Conservation (phyloP, 2,888 invertebrate genomes). For the Andricus quercusramuli region DNA sequence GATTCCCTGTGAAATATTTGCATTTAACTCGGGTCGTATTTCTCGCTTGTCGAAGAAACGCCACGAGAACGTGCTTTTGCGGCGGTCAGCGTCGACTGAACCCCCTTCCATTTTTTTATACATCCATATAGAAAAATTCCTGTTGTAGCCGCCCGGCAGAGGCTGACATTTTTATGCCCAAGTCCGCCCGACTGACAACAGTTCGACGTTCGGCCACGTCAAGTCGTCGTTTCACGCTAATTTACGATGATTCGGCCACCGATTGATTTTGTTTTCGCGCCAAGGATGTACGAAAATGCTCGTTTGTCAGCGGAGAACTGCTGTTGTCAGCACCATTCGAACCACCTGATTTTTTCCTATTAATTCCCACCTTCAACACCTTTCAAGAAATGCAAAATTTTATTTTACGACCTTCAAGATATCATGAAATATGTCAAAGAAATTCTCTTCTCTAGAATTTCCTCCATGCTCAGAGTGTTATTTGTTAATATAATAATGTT, state of each 20-base stretch:
- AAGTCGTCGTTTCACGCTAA: conserved; percentile 66
- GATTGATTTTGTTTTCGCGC: conserved; percentile 70
- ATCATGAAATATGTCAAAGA: no score
- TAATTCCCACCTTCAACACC: neutral
- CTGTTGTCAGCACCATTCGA: conserved; percentile 26
- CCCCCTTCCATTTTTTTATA: conserved; percentile 44
- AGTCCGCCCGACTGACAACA: conserved; percentile 58
- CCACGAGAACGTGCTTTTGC: conserved; percentile 42
- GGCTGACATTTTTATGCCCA: conserved; percentile 69
- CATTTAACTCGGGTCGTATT: conserved; percentile 38
- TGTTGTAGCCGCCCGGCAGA: conserved; percentile 19
- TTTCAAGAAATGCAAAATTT: neutral
- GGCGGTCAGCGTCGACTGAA: conserved; percentile 33
- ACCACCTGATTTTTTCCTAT: conserved; percentile 37
- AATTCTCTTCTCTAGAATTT: no score
- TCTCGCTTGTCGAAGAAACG: conserved; percentile 41
- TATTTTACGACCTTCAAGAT: neutral
- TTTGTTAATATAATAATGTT: no score
- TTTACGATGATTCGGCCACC: conserved; percentile 73
- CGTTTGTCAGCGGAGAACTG: conserved; percentile 39
- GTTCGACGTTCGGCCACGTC: conserved; percentile 59
- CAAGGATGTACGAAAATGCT: conserved; percentile 46
- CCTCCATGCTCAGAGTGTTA: no score
- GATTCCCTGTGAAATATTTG: conserved; percentile 33
- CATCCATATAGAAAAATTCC: conserved; percentile 8